Evolutionary conservation across 2,797 vertebrate genomes (phyloP).

Genomic region (Peromyscus eremicus): DNA sequence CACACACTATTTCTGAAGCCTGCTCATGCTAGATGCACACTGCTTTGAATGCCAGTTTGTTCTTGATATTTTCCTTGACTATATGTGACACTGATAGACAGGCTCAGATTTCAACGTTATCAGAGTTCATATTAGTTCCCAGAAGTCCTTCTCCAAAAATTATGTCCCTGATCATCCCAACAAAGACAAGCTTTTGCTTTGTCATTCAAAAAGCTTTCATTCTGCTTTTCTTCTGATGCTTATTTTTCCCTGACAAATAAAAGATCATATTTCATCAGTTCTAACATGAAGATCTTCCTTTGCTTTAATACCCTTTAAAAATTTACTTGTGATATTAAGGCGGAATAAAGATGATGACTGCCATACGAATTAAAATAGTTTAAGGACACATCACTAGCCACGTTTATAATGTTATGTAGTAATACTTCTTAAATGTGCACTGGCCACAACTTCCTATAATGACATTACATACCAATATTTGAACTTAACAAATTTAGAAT

Average conservation of each 20-base stretch:
- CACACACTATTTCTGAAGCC: neutral
- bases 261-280: neutral
- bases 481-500: neutral
- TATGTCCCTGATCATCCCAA: neutral
- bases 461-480: neutral
- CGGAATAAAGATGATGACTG: neutral
- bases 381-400: neutral
- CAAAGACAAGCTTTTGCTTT: neutral
- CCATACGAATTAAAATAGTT: neutral
- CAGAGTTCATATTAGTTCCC: neutral
- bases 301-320: neutral
- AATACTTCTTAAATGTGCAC: neutral
- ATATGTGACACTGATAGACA: neutral
- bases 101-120: neutral
- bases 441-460: slow-evolving; percentile 14
- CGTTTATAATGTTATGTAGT: neutral
- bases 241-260: neutral
- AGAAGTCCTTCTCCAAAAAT: neutral
- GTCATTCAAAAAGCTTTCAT: neutral
- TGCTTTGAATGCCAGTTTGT: neutral
- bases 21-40: fast-evolving
- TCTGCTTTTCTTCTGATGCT: neutral
- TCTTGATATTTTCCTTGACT: neutral
- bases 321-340: neutral
- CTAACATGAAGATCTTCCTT: neutral